These are phyloP conservation scores for Drosophila merina DNA, from an alignment of 2,888 invertebrate species.

Conservation along the genomic window DNA sequence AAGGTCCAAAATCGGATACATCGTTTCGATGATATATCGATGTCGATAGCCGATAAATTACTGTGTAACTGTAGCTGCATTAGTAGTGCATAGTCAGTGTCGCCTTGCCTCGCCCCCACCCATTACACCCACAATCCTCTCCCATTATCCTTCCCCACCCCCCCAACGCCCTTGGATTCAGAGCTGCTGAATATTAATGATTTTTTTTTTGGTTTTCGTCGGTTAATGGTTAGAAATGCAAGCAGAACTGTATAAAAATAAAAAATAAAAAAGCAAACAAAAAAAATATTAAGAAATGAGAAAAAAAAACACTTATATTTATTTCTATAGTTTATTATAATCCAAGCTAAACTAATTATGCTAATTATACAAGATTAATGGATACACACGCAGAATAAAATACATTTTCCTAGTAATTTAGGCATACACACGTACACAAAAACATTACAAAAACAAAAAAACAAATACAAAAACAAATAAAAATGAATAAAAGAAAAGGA, in stretches of 20 bases:
- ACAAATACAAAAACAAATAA: slow-evolving; percentile 6
- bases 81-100: slow-evolving; percentile 41
- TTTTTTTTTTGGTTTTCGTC: slow-evolving; percentile 14
- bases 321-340: slow-evolving; percentile 72
- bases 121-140: background rate
- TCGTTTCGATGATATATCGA: background rate
- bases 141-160: background rate
- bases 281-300: slow-evolving; percentile 16
- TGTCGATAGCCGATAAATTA: slow-evolving; percentile 8
- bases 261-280: slow-evolving; percentile 15
- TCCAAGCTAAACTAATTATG: slow-evolving; percentile 69
- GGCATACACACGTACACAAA: slow-evolving; percentile 44
- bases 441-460: slow-evolving; percentile 17
- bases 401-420: slow-evolving; percentile 69
- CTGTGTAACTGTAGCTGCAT: slow-evolving; percentile 24
- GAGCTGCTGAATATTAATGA: slow-evolving; percentile 38
- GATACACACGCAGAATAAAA: slow-evolving; percentile 40
- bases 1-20: slow-evolving; percentile 43
- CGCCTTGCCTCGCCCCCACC: slow-evolving; percentile 26
- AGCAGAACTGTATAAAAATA: slow-evolving; percentile 19
- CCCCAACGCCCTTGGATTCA: slow-evolving; percentile 3
- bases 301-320: slow-evolving; percentile 56
- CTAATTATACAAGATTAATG: slow-evolving; percentile 65
- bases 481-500: slow-evolving; percentile 1
- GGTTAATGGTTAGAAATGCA: slow-evolving; percentile 14